Evolutionary conservation across 2,113 vertebrate species (phyloP).

Genomic region (Bambusicola thoracicus): DNA sequence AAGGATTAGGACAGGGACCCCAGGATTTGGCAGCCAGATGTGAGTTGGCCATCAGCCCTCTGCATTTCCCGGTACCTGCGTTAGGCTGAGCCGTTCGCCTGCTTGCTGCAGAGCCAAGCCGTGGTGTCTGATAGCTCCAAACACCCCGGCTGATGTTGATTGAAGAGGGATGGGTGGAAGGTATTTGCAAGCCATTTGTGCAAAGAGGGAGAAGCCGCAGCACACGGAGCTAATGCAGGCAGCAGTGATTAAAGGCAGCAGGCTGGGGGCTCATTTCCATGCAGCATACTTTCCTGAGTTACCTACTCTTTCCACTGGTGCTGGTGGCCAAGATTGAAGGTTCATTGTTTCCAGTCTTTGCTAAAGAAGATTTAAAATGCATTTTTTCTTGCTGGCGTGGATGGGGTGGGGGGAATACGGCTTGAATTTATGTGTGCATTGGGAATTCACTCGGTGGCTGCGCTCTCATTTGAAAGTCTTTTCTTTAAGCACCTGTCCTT

Average conservation of each 20-base stretch:
- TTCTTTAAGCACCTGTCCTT: background rate
- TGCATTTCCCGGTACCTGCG: accelerated
- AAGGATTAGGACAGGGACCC: accelerated
- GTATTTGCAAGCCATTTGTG: background rate
- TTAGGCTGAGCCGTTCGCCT: accelerated
- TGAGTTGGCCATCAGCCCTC: background rate
- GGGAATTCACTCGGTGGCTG: background rate
- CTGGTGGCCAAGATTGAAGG: background rate
- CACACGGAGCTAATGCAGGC: background rate
- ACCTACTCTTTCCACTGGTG: background rate
- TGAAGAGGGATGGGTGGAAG: background rate
- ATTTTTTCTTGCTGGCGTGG: background rate
- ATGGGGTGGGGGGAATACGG: background rate
- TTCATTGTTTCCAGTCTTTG: background rate
- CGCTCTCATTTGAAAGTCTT: background rate
- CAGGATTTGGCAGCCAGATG: background rate
- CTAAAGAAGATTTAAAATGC: background rate
- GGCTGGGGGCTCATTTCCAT: background rate
- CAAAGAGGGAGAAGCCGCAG: background rate
- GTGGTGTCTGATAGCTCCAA: background rate
- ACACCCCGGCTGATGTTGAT: background rate
- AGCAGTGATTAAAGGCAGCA: background rate
- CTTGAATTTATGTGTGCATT: too few relatives aligned
- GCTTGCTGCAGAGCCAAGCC: too few relatives aligned
- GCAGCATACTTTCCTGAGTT: accelerated